These are phyloP conservation scores for Capreolus pygargus DNA, from an alignment of 2,113 vertebrate genomes.

Conservation along the genomic window DNA sequence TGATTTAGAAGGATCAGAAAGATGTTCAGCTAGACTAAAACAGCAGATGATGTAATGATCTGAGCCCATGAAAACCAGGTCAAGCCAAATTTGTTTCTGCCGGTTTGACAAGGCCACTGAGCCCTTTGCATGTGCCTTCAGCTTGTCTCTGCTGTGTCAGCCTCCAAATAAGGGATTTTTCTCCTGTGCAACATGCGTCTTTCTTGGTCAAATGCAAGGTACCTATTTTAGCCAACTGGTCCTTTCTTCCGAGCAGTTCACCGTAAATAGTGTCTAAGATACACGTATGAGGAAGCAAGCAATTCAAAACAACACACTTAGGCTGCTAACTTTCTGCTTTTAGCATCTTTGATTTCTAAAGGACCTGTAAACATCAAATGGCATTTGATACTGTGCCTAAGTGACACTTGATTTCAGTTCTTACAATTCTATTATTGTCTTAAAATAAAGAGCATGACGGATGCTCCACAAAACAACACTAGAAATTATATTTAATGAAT, in stretches of 20 bases:
- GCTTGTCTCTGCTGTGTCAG: background rate
- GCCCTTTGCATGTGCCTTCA: background rate
- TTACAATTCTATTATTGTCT: background rate
- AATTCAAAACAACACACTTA: background rate
- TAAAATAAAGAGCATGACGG: background rate
- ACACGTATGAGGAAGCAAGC: background rate
- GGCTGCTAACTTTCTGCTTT: slow-evolving; percentile 19
- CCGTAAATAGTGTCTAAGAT: background rate
- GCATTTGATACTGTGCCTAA: background rate
- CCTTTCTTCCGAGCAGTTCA: background rate
- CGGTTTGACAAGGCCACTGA: background rate
- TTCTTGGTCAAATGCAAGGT: slow-evolving; percentile 14
- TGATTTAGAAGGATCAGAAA: background rate
- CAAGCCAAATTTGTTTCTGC: background rate
- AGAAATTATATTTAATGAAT: background rate
- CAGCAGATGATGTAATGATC: background rate
- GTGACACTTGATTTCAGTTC: background rate
- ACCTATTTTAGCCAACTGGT: background rate
- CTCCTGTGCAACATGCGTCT: background rate
- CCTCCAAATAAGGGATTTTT: background rate
- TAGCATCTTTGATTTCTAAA: slow-evolving; percentile 7
- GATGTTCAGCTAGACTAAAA: background rate
- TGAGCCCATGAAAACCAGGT: background rate
- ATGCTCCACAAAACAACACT: background rate
- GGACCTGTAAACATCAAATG: background rate